Base-by-base conservation (phyloP, 2,797 vertebrate species). In the Melopsittacus undulatus region DNA sequence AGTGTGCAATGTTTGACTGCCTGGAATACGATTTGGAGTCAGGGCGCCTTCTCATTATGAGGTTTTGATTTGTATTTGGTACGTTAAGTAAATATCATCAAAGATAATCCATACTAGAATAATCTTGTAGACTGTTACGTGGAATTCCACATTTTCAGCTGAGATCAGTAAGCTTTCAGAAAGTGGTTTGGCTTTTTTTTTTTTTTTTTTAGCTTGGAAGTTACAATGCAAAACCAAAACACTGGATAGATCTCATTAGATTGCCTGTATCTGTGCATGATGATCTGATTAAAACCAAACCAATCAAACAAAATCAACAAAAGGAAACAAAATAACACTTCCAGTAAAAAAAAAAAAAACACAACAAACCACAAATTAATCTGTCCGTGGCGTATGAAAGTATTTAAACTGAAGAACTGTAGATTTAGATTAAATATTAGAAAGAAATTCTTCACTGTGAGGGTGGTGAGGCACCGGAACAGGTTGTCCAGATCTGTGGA, bases 161-260 rank as follows among this genome's bases (percentile, higher is more conserved):
- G 32, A 69, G 49, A 62, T 52, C 89, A 92, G 89, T 75, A 92
- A 32, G 57, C 85, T 95, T 96, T 72, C 86, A 80, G 87, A 96
- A 97, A 97, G 96, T 70, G 52, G 17, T 78, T 62, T 36, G 56
- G 21, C 21, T 57, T 52, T 57, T 34, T 24, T 34, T n/a, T n/a
- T 54, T 32, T 32, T 56, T 57, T 57, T 96, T 91, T 95, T 92
- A 70, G 88, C 90, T 92, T 97, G 83, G 84, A 96, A 56, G 40
- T 90, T 92, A 73, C 93, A 68, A 72, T 49, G 43, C n/a, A 51
- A 68, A 95, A 96, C 66, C 54, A 91, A 83, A 78, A 56, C 57
- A 56, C 59, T 63, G 87, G 43, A 79, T 67, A 89, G 45, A 79
- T 57, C 89, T 95, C 56, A 79, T 90, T 95, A 80, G 89, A 48